Base-by-base conservation (phyloP, 2,888 invertebrate species). In the Tachina grossa region DNA sequence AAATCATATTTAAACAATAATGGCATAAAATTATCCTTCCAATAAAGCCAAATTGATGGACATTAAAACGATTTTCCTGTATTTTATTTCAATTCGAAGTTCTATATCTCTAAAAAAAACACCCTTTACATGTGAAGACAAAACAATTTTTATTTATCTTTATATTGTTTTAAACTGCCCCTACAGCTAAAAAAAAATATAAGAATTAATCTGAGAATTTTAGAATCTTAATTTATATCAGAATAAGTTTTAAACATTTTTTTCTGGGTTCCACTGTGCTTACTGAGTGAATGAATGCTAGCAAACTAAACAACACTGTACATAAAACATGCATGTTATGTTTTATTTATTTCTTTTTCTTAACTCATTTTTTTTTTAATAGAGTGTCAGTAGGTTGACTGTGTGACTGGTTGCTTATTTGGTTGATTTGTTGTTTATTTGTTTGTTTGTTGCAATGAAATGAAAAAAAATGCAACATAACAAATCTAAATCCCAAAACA, bases 381-480 rank as follows among this genome's bases (percentile, higher is more conserved):
- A 76, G 71, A 85, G 85, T 85, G 85, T 80, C 80, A 76, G 84
- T 84, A 80, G 71, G 80, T 85, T 82, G 78, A 78, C 77, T 76
- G 83, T 83, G 83, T 83, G 85, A 80, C 83, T 83, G 85, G 83
- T 79, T 82, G 59, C 66, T 72, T 81, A 81, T 80, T 85, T 81
- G 49, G 51, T 80, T 80, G 84, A 76, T 76, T 80, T 77, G 68
- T 81, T 81, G 57, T 80, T 68, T 53, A 39, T 77, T 75, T 82
- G 71, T 65, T 84, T 79, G 55, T 83, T 75, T 81, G 59, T 83
- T 69, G 61, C 22, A 71, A 63, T 59, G 14, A 63, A 84, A 55
- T 19, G 22, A 72, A 71, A 39, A 76, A 72, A 43, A 66, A 74
- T 39, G 19, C 39, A 19, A 57, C 5, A 16, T 31, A 55, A 43